Conservation (phyloP, 2,797 vertebrate genomes). For the Takifugu rubripes region DNA sequence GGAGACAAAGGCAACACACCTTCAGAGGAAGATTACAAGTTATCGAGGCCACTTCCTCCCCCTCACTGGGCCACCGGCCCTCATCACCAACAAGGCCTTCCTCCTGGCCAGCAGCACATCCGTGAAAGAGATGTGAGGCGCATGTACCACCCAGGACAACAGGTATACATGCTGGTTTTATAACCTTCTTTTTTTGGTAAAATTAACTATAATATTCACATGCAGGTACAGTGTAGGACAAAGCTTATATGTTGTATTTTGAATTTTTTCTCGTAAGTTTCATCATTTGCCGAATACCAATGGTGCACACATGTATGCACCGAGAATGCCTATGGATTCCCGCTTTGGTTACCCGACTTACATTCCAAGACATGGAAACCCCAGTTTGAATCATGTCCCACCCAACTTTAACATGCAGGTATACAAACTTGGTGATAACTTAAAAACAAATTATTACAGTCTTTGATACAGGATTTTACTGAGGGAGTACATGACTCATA, state of each 20-base stretch:
- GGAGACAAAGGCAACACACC: slow-evolving; percentile 65
- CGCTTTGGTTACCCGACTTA: slow-evolving; percentile 76
- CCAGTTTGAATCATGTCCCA: slow-evolving; percentile 70
- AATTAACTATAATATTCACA: no score
- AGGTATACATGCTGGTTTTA: slow-evolving; percentile 49
- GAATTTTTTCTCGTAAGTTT: slow-evolving; percentile 34
- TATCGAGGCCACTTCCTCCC: slow-evolving; percentile 44
- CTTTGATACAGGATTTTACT: no score
- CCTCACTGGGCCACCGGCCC: slow-evolving; percentile 66
- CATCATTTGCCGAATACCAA: slow-evolving; percentile 70
- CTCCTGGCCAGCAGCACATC: slow-evolving; percentile 62
- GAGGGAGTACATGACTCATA: no score
- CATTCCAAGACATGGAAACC: slow-evolving; percentile 80
- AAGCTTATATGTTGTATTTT: not conserved
- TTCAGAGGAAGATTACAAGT: slow-evolving; percentile 57
- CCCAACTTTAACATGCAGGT: slow-evolving; percentile 87
- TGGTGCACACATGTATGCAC: slow-evolving; percentile 77
- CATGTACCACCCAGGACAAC: slow-evolving; percentile 71
- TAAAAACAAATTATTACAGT: not conserved
- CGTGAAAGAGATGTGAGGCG: slow-evolving; percentile 61
- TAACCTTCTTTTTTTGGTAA: not conserved
- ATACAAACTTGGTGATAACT: slow-evolving; percentile 4
- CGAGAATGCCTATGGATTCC: slow-evolving; percentile 80
- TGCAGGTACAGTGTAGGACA: not conserved
- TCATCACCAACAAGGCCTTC: slow-evolving; percentile 67